Evolutionary conservation across 2,797 vertebrate species (phyloP).

Genomic region (Phalanger gymnotis): DNA sequence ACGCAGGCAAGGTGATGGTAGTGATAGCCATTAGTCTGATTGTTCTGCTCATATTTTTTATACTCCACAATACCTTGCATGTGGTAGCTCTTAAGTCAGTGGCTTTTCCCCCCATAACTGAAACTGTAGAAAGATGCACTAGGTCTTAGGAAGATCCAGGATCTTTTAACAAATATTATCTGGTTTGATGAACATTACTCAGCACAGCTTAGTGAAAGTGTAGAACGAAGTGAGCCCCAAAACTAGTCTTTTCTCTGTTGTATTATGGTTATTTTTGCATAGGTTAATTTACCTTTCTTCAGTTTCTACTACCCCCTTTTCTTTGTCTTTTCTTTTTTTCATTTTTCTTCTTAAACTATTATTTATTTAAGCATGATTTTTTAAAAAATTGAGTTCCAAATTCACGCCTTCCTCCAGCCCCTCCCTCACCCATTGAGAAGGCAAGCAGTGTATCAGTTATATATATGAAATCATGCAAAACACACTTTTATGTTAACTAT

Average conservation of each 20-base stretch:
- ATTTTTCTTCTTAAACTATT: neutral
- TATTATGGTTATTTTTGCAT: neutral
- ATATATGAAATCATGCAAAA: neutral
- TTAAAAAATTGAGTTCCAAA: neutral
- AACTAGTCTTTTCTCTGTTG: neutral
- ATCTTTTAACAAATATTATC: neutral
- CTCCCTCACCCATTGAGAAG: neutral
- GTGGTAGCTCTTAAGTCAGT: neutral
- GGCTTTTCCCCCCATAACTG: neutral
- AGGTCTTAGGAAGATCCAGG: neutral
- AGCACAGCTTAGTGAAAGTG: neutral
- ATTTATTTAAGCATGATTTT: neutral
- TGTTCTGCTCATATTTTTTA: neutral
- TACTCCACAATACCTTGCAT: neutral
- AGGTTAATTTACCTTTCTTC: neutral
- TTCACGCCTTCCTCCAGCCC: neutral
- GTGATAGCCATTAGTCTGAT: neutral
- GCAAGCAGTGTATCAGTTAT: neutral
- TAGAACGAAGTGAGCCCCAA: neutral
- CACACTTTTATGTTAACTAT: neutral
- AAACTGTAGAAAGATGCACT: neutral
- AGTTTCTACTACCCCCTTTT: neutral
- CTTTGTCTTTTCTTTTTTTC: neutral
- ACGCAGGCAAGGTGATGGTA: neutral
- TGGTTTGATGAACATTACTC: neutral